These are phyloP conservation scores for Thecocarcelia acutangulata DNA, from an alignment of 2,888 invertebrate genomes.

Conservation along the genomic window DNA sequence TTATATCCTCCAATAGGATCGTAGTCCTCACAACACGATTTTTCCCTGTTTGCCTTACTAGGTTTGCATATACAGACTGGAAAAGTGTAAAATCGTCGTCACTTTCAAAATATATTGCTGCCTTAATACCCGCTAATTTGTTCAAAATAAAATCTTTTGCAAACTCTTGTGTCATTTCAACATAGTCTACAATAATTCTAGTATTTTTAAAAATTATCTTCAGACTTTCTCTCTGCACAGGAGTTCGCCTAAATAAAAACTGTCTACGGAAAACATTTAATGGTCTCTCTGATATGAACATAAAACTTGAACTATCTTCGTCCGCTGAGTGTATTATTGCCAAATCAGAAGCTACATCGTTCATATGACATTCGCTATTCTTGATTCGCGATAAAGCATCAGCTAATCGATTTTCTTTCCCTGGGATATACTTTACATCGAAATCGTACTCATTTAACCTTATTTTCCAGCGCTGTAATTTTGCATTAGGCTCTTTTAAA, in stretches of 20 bases:
- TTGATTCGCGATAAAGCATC: too few species aligned
- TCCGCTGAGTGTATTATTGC: too few species aligned
- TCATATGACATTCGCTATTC: too few species aligned
- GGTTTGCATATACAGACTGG: conserved; percentile 65
- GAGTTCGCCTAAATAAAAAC: conserved; percentile 6
- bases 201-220: conserved; percentile 1
- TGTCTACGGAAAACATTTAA: too few species aligned
- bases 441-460: conserved; percentile 34
- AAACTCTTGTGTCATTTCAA: neutral
- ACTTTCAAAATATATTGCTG: conserved; percentile 67
- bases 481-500: too few species aligned
- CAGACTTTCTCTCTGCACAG: neutral
- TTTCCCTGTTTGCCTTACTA: conserved; percentile 21
- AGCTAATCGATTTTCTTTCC: too few species aligned
- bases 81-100: conserved; percentile 71
- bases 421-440: too few species aligned
- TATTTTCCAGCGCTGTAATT: conserved; percentile 38
- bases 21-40: conserved; percentile 5
- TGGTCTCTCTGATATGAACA: too few species aligned
- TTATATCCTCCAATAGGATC: too few species aligned
- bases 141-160: conserved; percentile 4
- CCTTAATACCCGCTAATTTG: conserved; percentile 4
- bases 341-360: too few species aligned
- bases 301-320: too few species aligned
- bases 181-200: conserved; percentile 4